A percentile compares a stretch with the other conserved stretches of the same genome.
Evolutionary conservation across 2,888 invertebrate genomes (phyloP).

Genomic region (Acrobasis consociella): DNA sequence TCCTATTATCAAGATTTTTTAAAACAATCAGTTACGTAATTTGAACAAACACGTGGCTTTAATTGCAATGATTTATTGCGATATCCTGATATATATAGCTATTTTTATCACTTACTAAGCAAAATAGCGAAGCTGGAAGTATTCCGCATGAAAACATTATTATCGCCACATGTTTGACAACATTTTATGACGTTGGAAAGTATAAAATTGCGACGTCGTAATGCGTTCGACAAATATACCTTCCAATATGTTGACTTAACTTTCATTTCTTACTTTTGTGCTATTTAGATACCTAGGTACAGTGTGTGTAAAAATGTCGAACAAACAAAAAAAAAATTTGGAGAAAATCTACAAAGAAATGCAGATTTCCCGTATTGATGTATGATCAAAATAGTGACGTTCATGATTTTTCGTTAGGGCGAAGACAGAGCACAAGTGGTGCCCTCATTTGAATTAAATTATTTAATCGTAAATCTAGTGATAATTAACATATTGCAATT

Average conservation of each 20-base stretch:
- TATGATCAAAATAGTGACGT: too few species aligned
- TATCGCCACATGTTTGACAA: slow-evolving; percentile 17
- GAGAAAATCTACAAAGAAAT: too few species aligned
- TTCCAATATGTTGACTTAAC: slow-evolving; percentile 21
- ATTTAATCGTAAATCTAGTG: too few species aligned
- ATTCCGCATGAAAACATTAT: neutral
- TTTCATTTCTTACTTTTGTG: slow-evolving; percentile 13
- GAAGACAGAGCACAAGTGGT: too few species aligned
- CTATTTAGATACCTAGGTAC: neutral
- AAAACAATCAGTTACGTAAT: too few species aligned
- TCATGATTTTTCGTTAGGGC: too few species aligned
- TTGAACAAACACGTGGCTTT: neutral
- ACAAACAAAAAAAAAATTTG: too few species aligned
- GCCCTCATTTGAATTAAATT: too few species aligned
- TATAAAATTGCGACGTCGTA: slow-evolving; percentile 27
- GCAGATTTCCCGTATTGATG: too few species aligned
- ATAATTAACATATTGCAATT: too few species aligned
- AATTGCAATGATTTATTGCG: neutral
- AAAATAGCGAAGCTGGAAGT: neutral
- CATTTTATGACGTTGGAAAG: slow-evolving; percentile 25
- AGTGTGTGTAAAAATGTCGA: too few species aligned
- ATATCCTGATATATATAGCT: neutral
- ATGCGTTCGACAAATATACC: slow-evolving; percentile 30
- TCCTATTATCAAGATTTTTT: too few species aligned
- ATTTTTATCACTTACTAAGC: neutral